Conservation (phyloP, 2,888 invertebrate genomes). For the Drosophila tanythrix region DNA sequence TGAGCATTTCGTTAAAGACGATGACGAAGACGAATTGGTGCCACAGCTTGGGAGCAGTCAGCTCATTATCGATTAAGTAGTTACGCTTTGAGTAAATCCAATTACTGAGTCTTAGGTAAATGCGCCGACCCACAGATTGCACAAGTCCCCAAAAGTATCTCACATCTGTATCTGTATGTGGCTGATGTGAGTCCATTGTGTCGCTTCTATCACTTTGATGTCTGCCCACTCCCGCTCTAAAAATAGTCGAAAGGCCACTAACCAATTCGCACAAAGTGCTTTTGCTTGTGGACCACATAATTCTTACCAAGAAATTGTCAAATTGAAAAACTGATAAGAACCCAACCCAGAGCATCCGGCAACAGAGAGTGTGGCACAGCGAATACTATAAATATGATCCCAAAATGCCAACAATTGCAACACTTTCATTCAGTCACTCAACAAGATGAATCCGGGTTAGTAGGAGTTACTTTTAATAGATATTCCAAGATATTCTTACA, state of each 20-base stretch:
- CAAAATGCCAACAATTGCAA: constrained; percentile 42
- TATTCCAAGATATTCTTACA: not conserved
- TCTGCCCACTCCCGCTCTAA: too few species aligned
- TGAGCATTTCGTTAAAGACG: constrained; percentile 53
- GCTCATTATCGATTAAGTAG: constrained; percentile 76
- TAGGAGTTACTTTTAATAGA: not conserved
- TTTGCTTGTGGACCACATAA: constrained; percentile 62
- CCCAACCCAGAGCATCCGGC: constrained; percentile 31
- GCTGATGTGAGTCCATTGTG: not conserved
- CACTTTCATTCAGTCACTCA: constrained; percentile 43
- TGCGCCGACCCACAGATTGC: constrained; percentile 20
- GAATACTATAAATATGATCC: constrained; percentile 67
- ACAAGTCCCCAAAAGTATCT: constrained; percentile 31
- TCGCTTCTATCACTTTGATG: constrained; percentile 17
- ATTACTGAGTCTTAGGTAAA: constrained; percentile 27
- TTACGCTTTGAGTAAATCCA: constrained; percentile 67
- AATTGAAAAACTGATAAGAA: constrained; percentile 42
- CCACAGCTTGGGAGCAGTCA: constrained; percentile 12
- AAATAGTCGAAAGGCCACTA: constrained; percentile 46
- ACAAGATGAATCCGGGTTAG: constrained; percentile 71
- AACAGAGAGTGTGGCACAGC: not conserved
- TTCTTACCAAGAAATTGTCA: constrained; percentile 21
- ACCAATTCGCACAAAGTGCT: constrained; percentile 70
- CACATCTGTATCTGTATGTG: not conserved
- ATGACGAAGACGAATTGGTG: constrained; percentile 47